Percentiles rank a stretch among this genome's conserved stretches.
These are phyloP conservation scores for Schmidtea mediterranea DNA, from an alignment of 1,140 invertebrate genomes.

Conservation along the genomic window DNA sequence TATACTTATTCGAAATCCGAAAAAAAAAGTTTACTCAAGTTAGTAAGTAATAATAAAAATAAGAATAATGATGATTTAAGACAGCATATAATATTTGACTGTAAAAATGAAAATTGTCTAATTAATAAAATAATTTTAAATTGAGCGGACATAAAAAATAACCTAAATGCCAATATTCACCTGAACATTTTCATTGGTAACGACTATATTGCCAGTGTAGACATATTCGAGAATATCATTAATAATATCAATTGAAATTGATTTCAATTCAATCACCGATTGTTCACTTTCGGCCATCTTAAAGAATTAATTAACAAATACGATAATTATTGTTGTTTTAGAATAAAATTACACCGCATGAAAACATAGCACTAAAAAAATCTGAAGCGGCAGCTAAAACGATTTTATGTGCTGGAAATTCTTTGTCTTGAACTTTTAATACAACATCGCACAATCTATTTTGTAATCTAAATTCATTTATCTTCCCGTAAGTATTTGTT, in stretches of 20 bases:
- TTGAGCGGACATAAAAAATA: no score
- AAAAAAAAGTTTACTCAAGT: no score
- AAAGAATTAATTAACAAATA: conserved; percentile 1
- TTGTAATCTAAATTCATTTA: conserved; percentile 20
- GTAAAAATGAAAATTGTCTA: no score
- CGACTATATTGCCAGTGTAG: conserved; percentile 45
- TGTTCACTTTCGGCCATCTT: conserved; percentile 33
- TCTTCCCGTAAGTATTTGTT: conserved; percentile 11
- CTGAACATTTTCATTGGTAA: conserved; percentile 55
- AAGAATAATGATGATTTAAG: no score
- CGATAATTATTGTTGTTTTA: background rate
- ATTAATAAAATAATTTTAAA: no score
- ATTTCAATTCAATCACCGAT: conserved; percentile 41
- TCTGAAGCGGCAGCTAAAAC: conserved; percentile 11
- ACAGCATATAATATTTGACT: no score
- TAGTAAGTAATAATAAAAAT: no score
- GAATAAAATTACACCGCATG: conserved; percentile 8
- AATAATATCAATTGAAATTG: conserved; percentile 45
- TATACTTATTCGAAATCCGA: no score
- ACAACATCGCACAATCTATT: conserved; percentile 12
- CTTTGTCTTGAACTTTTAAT: conserved; percentile 8
- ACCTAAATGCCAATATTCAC: no score
- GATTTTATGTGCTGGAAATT: conserved; percentile 11
- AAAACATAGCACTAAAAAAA: conserved; percentile 12
- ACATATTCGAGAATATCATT: conserved; percentile 58